Base-by-base conservation (phyloP, 2,797 vertebrate genomes). In the Karalla daura region DNA sequence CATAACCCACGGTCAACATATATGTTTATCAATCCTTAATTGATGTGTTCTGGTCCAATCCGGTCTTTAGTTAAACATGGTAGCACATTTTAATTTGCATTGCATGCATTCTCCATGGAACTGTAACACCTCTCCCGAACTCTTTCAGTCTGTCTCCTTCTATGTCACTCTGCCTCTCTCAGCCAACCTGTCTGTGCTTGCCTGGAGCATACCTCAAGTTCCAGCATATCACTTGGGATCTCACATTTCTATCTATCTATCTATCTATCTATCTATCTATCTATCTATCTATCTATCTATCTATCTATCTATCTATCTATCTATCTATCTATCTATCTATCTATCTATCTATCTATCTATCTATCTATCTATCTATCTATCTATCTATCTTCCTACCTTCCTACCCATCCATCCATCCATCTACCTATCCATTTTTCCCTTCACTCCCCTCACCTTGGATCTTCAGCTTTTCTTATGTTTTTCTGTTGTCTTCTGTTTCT, bases 181-280 rank as follows among this genome's bases (percentile, higher is more conserved):
- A n/a, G 3, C 33, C 68, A 55, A 65, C 86, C 67, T 86, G 86
- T 83, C 84, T 65, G 63, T 75, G 72, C 86, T 72, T 84, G 86
- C 62, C 73, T 59, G 64, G 62, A 61, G 18, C 79, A 88, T 84
- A 86, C 86, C 62, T 73, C 27, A 43, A 65, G 81, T 86, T 83
- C 73, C 81, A 74, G 58, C 60, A 58, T 35, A 53, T 69, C 20
- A 64, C 7, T 39, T 41, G 46, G 55, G 33, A 9, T 27, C 24
- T 55, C 37, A 12, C 37, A 53, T 46, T 36, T 7, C 37, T 32
- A 15, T 37, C 23, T 36, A 24, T 12, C 32, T 49, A 27, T 18
- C 20, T 10, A 2, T 37, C 15, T 37, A 11, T 36, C 13, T 14
- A 5, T 14, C 7, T 27, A 5, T 35, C 25, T 12, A 14, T 36